A percentile compares a stretch with the other conserved stretches of the same genome.
Conservation (phyloP, 2,113 vertebrate genomes). For the Dromiciops gliroides region DNA sequence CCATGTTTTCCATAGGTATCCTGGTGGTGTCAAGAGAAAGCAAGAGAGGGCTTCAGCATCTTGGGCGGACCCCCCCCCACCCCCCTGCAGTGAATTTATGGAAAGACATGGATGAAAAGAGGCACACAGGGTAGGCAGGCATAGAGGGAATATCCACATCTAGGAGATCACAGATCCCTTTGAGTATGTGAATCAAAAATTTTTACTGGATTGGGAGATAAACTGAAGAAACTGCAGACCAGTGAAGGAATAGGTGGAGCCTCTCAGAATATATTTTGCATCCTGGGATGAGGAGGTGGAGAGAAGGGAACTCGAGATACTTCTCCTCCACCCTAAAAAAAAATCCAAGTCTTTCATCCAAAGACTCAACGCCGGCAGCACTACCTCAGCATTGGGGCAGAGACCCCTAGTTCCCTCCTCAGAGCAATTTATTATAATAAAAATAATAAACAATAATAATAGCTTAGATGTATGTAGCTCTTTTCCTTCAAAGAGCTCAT, state of each 20-base stretch:
- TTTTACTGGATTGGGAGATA: neutral
- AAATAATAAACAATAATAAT: constrained; percentile 21
- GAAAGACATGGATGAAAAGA: neutral
- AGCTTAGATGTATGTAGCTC: neutral
- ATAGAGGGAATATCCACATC: neutral
- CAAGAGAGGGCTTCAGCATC: neutral
- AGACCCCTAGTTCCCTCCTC: constrained; percentile 4
- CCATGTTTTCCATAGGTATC: neutral
- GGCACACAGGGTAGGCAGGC: neutral
- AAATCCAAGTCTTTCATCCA: neutral
- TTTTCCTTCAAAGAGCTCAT: neutral
- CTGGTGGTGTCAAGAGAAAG: neutral
- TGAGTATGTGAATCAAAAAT: neutral
- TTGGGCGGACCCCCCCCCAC: neutral
- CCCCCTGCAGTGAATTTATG: neutral
- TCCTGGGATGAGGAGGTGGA: neutral
- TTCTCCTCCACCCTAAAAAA: neutral
- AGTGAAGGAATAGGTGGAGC: neutral
- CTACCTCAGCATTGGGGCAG: neutral
- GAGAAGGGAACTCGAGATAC: neutral
- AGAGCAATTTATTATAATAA: constrained; percentile 49
- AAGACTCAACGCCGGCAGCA: neutral
- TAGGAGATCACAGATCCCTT: neutral
- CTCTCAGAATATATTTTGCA: neutral
- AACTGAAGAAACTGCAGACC: neutral